phyloP scores from a whole-genome alignment of 2,113 vertebrate species.

The Jaculus jaculus region DNA sequence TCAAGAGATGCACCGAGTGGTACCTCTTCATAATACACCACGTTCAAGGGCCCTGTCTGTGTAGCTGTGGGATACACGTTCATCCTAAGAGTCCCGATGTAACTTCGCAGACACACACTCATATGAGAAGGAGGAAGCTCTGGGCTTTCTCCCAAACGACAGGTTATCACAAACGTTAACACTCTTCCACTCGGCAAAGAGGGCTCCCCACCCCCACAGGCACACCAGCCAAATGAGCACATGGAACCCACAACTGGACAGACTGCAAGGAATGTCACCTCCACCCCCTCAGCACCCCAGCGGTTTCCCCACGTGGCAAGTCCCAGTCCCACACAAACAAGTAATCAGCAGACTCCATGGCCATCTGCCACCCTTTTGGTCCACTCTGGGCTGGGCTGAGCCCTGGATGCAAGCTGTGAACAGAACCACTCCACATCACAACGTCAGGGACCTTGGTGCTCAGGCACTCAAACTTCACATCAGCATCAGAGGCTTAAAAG shows the following conservation, averaged over 20 bases:
- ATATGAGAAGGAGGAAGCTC: background rate
- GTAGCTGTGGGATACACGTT: background rate
- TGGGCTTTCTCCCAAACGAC: too few species aligned
- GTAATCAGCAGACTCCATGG: conserved; percentile 51
- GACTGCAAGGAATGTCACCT: background rate
- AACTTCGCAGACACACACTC: background rate
- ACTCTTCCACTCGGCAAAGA: background rate
- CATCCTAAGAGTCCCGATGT: background rate
- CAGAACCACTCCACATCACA: conserved; percentile 49
- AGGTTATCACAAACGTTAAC: too few species aligned
- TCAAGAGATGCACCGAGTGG: background rate
- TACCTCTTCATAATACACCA: background rate
- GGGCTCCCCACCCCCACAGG: background rate
- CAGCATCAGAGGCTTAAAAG: conserved; percentile 57
- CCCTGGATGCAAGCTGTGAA: conserved; percentile 54
- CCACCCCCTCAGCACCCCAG: background rate
- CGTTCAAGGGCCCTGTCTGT: background rate
- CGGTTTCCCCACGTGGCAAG: background rate
- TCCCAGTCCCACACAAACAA: conserved; percentile 44
- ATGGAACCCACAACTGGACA: background rate
- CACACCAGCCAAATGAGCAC: background rate
- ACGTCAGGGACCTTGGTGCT: conserved; percentile 62
- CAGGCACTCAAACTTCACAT: conserved; percentile 48
- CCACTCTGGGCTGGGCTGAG: conserved; percentile 69
- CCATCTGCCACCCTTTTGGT: conserved; percentile 31